These are phyloP conservation scores for Syngnathus scovelli DNA, from an alignment of 2,113 vertebrate species.

Conservation along the genomic window DNA sequence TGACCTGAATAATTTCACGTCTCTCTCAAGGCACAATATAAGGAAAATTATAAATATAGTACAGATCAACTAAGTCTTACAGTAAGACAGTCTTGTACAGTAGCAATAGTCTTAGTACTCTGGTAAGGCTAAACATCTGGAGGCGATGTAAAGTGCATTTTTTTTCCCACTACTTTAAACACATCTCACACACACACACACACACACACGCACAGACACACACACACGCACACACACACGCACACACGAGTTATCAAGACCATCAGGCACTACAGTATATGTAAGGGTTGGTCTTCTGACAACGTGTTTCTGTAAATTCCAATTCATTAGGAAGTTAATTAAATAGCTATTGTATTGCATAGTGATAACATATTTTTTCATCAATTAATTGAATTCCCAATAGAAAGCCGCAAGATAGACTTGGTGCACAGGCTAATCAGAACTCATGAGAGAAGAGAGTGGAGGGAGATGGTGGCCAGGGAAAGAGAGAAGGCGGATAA, in stretches of 20 bases:
- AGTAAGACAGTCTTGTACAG: too few species aligned
- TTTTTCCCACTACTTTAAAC: constrained; percentile 13
- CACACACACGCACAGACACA: too few species aligned
- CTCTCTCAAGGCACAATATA: background rate
- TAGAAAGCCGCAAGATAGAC: constrained; percentile 63
- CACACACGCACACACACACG: background rate
- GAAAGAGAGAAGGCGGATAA: constrained; percentile 31
- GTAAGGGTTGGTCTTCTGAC: constrained; percentile 6
- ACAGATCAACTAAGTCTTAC: background rate
- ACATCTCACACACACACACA: constrained; percentile 7
- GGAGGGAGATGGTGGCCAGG: constrained; percentile 38
- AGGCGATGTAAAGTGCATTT: background rate
- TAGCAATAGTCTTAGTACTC: background rate
- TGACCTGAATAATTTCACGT: background rate
- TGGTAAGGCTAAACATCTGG: background rate
- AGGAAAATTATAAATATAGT: background rate
- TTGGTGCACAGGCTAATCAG: constrained; percentile 63
- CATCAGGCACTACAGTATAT: background rate
- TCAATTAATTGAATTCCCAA: constrained; percentile 67
- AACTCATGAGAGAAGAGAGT: constrained; percentile 62
- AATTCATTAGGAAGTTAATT: constrained; percentile 62
- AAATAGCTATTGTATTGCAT: constrained; percentile 61
- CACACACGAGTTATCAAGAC: constrained; percentile 18
- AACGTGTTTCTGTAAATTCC: constrained; percentile 50
- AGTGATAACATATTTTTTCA: constrained; percentile 62